Evolutionary conservation across 1,140 invertebrate genomes (phyloP), one percentile per base, ranked within the genome.

Genomic region (Reticulitermes speratus): DNA sequence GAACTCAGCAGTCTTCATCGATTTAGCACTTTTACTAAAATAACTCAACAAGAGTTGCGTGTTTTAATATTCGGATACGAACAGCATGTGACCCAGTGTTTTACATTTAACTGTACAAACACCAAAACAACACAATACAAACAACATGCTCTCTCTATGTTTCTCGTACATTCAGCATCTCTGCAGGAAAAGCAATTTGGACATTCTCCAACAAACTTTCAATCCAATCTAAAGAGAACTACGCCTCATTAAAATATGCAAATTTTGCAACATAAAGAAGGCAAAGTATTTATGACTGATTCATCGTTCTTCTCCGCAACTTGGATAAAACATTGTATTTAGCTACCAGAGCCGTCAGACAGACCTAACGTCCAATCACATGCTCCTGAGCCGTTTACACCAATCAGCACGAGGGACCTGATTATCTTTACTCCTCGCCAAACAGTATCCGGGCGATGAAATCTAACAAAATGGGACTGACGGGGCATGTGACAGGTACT

Each of bases 211-310:
- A 45, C 83, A 32, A 52, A 84, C 83, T 55, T 84, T 59, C 83
- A 84, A 59, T 84, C 48, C 83, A 84, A 84, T 84, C 83, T 84
- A 45, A 45, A n/a, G 25, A 83, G 23, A 44, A 48, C 83, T 84
- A 65, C 59, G 59, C 59, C 83, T 84, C 83, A 84, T 84, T 84
- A 84, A 84, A 84, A 84, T 59, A 84, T 84, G 83, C 48, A 84
- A 84, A 84, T 84, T 21, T 19, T 48, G n/a, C 44, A 6, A 75
- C 65, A 75, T 75, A 75, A 75, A 75, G n/a, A 7, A 30, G 65
- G 11, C 65, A 1, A 75, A 75, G 65, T 75, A 75, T 75, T 75
- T 75, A 75, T 16, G 65, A 75, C 25, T 25, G 25, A 12, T 30
- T 14, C 65, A 7, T 25, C 19, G 16, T 65, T 59, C 21, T 65